These are phyloP conservation scores for Rhinolophus ferrumequinum DNA, from an alignment of 2,113 vertebrate genomes.

Conservation along the genomic window DNA sequence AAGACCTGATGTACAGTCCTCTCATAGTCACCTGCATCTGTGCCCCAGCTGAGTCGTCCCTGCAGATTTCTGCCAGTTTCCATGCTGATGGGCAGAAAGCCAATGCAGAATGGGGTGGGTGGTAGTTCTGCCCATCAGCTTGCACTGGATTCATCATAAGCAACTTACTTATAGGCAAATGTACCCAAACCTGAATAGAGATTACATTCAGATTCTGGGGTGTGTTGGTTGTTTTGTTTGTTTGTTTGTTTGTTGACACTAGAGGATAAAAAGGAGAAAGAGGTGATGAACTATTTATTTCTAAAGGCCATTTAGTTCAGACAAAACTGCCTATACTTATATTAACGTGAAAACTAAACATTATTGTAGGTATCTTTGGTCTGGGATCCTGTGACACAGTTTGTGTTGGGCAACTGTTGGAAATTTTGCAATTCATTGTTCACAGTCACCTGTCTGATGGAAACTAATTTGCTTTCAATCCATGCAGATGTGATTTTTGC, in stretches of 20 bases:
- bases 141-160: not conserved
- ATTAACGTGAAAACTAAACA: not conserved
- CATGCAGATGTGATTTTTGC: not conserved
- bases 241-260: not conserved
- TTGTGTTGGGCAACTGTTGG: not conserved
- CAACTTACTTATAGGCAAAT: not conserved
- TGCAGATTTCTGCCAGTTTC: not conserved
- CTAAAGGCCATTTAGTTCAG: not conserved
- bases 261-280: not conserved
- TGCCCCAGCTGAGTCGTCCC: not conserved
- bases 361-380: not conserved
- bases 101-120: not conserved
- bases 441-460: not conserved
- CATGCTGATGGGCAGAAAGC: not conserved
- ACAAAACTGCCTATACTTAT: not conserved
- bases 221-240: not conserved
- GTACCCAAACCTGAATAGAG: not conserved
- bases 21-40: not conserved
- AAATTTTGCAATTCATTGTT: conserved; percentile 26
- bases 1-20: not conserved
- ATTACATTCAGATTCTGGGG: not conserved
- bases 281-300: conserved; percentile 1
- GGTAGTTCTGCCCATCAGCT: not conserved
- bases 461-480: conserved; percentile 37
- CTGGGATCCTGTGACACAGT: not conserved